Evolutionary conservation across 1,140 invertebrate genomes (phyloP).

Genomic region (Rhagoletis zephyria): DNA sequence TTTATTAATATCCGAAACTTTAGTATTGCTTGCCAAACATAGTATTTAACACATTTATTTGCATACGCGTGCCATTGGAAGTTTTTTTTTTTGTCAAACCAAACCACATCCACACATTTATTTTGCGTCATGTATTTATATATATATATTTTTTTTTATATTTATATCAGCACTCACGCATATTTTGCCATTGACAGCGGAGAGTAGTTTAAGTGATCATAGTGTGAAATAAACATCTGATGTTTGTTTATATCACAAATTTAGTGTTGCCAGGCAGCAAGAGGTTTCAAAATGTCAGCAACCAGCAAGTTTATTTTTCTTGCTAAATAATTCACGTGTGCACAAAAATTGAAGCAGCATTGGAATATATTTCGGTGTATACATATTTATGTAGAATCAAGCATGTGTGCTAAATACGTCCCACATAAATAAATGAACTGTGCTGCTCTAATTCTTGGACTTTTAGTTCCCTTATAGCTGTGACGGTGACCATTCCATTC

Average conservation of each 20-base stretch:
- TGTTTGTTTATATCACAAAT: constrained; percentile 8
- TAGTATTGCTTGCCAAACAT: neutral
- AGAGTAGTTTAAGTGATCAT: neutral
- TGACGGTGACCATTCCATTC: too few species aligned
- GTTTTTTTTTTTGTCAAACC: neutral
- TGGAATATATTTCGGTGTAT: too few species aligned
- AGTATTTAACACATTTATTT: neutral
- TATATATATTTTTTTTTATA: neutral
- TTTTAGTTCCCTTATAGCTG: too few species aligned
- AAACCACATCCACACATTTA: neutral
- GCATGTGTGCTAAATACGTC: too few species aligned
- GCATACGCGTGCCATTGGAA: neutral
- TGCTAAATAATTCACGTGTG: too few species aligned
- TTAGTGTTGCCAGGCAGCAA: neutral
- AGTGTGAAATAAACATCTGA: constrained; percentile 11
- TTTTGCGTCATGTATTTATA: neutral
- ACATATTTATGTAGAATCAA: too few species aligned
- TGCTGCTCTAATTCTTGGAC: too few species aligned
- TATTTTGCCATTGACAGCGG: neutral
- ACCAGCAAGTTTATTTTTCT: too few species aligned
- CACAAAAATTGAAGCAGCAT: too few species aligned
- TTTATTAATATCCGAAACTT: neutral
- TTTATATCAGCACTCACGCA: constrained; percentile 9
- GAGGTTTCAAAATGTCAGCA: too few species aligned
- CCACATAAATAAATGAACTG: too few species aligned